Conservation (phyloP, 1,140 invertebrate species). For the Pararge aegeria region DNA sequence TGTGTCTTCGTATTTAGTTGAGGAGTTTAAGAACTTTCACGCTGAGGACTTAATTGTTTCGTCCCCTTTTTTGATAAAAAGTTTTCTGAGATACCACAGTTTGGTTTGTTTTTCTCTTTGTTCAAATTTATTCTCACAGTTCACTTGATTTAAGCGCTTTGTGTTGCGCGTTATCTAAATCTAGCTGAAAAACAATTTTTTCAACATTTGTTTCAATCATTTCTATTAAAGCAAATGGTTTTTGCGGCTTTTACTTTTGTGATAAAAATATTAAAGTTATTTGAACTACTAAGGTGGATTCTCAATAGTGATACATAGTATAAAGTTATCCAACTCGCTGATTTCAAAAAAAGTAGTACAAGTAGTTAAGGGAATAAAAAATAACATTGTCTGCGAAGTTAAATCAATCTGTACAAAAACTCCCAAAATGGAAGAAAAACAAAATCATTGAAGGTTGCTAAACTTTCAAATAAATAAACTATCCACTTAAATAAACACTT, state of each 20-base stretch:
- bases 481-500: background rate
- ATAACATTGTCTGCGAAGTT: too few species aligned
- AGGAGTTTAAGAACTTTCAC: conserved; percentile 50
- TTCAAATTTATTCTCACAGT: conserved; percentile 1
- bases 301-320: too few species aligned
- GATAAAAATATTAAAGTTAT: conserved; percentile 1
- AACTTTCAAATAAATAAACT: background rate
- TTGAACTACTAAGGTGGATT: too few species aligned
- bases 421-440: too few species aligned
- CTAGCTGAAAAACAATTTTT: background rate
- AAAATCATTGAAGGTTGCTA: too few species aligned
- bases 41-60: conserved; percentile 60
- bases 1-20: conserved; percentile 63
- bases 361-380: too few species aligned
- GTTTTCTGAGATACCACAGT: conserved; percentile 11
- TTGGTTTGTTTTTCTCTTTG: conserved; percentile 2
- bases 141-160: conserved; percentile 10
- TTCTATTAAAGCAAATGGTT: too few species aligned
- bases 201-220: background rate
- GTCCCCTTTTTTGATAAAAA: conserved; percentile 20
- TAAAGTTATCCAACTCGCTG: too few species aligned
- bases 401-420: too few species aligned
- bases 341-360: too few species aligned
- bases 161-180: conserved; percentile 5
- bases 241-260: conserved; percentile 1